Percentiles rank a stretch among this genome's conserved stretches.
Evolutionary conservation across 2,797 vertebrate genomes (phyloP).

Genomic region (Rhabdomys pumilio): DNA sequence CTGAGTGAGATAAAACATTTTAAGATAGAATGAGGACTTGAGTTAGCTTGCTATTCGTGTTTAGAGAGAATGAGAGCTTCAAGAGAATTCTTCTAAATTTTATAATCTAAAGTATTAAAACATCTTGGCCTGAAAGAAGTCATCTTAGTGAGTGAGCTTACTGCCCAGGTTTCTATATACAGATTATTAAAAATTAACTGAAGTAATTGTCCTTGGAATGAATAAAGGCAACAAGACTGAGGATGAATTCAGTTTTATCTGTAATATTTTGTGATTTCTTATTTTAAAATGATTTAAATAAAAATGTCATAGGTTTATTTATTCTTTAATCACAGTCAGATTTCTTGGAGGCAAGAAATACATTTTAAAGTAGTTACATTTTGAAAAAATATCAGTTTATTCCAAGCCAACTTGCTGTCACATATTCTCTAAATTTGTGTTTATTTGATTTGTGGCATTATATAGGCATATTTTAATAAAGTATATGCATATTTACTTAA

Average conservation of each 20-base stretch:
- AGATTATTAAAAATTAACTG: conserved; percentile 45
- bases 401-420: conserved; percentile 60
- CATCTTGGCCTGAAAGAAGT: not conserved
- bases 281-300: conserved; percentile 63
- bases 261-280: conserved; percentile 51
- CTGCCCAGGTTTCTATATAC: not conserved
- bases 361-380: conserved; percentile 58
- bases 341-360: conserved; percentile 64
- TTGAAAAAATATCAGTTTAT: conserved; percentile 31
- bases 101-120: not conserved
- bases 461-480: not conserved
- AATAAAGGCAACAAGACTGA: not conserved
- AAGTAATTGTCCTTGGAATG: conserved; percentile 48
- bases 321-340: conserved; percentile 70
- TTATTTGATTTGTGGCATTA: conserved; percentile 36
- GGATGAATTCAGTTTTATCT: conserved; percentile 21
- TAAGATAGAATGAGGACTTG: not conserved
- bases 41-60: not conserved
- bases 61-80: not conserved
- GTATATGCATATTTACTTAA: not conserved
- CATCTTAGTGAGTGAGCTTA: not conserved
- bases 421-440: conserved; percentile 28
- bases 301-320: conserved; percentile 70
- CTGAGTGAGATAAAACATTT: not conserved
- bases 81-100: not conserved